A percentile compares a stretch with the other conserved stretches of the same genome.
Evolutionary conservation across 2,888 invertebrate species (phyloP).

Genomic region (Tanytarsus gracilentus): DNA sequence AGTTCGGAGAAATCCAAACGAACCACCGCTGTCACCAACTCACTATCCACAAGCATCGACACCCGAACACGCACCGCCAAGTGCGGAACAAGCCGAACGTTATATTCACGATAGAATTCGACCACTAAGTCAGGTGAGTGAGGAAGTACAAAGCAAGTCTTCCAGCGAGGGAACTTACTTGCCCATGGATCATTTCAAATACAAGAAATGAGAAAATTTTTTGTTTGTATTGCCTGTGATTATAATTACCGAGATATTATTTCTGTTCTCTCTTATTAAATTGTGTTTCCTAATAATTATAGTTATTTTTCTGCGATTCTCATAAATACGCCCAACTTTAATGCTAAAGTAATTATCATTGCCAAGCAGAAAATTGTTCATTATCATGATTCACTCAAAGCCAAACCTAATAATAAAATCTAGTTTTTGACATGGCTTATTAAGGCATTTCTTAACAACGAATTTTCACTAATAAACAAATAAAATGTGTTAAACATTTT

Average conservation of each 20-base stretch:
- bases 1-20: constrained; percentile 21
- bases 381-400: too few relatives aligned
- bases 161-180: constrained; percentile 12
- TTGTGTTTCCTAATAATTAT: too few relatives aligned
- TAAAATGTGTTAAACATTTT: too few relatives aligned
- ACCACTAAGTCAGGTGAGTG: constrained; percentile 80
- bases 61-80: constrained; percentile 89
- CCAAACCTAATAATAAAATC: too few relatives aligned
- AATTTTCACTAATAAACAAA: too few relatives aligned
- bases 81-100: constrained; percentile 78
- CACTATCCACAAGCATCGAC: constrained; percentile 88
- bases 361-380: too few relatives aligned
- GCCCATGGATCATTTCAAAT: constrained; percentile 22
- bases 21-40: constrained; percentile 73
- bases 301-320: too few relatives aligned
- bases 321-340: too few relatives aligned
- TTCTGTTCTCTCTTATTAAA: neutral
- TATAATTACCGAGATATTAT: too few relatives aligned
- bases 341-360: too few relatives aligned
- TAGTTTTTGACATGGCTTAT: too few relatives aligned
- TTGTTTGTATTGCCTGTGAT: neutral
- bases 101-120: constrained; percentile 84
- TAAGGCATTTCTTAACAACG: too few relatives aligned
- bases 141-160: constrained; percentile 32
- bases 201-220: neutral